Evolutionary conservation across 2,888 invertebrate species (phyloP).

Genomic region (Brachyopa scutellaris): DNA sequence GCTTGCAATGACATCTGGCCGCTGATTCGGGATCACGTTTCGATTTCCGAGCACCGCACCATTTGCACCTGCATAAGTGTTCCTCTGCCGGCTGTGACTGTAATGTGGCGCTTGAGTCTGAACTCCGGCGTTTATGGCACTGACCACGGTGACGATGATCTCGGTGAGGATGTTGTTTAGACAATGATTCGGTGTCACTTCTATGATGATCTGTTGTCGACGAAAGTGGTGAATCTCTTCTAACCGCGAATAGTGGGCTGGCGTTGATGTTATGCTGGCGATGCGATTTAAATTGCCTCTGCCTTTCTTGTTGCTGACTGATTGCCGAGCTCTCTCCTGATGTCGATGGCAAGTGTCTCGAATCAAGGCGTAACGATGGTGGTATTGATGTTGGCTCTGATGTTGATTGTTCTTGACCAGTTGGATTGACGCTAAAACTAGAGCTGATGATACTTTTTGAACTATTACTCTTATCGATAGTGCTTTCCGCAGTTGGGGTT

Average conservation of each 20-base stretch:
- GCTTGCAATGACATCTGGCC: conserved; percentile 14
- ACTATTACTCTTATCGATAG: conserved; percentile 35
- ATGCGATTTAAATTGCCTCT: conserved; percentile 54
- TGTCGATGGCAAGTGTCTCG: conserved; percentile 14
- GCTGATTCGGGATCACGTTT: conserved; percentile 25
- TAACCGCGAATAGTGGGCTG: conserved; percentile 12
- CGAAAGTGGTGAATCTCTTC: neutral
- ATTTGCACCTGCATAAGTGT: conserved; percentile 19
- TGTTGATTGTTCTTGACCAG: conserved; percentile 21
- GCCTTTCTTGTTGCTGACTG: conserved; percentile 42
- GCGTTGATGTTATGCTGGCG: conserved; percentile 51
- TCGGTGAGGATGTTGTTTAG: conserved; percentile 21
- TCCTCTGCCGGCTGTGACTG: conserved; percentile 15
- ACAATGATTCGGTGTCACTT: conserved; percentile 18
- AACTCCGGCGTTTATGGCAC: conserved; percentile 37
- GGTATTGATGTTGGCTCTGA: conserved; percentile 7
- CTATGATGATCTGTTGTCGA: neutral
- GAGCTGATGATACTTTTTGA: conserved; percentile 40
- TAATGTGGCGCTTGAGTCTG: conserved; percentile 37
- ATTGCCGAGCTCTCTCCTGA: conserved; percentile 4
- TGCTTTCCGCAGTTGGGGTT: conserved; percentile 36
- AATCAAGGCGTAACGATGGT: neutral
- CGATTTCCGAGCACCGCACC: conserved; percentile 26
- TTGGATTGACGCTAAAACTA: conserved; percentile 14
- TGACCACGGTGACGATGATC: neutral